Evolutionary conservation across 1,140 invertebrate genomes (phyloP), one percentile per base, ranked within the genome.

Genomic region (Lepidotrigona ventralis): DNA sequence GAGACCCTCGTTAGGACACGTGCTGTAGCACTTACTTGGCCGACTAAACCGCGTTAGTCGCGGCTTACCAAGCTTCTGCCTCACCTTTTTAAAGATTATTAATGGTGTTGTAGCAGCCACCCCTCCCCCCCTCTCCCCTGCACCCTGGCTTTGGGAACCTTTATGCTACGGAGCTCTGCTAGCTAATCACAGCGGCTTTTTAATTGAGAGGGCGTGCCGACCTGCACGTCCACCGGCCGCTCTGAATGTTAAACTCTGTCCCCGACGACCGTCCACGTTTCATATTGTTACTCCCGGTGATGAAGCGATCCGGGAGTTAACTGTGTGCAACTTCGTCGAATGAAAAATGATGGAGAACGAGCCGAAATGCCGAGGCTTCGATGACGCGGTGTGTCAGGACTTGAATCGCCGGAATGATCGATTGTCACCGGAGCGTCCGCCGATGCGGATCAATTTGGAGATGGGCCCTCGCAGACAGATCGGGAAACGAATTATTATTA

Each of bases 1-100:
- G 79, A 51, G 79, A 51, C 64, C 83, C 85, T 90, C 89, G 83
- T 90, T 90, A 90, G 88, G 81, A 77, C 88, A 89, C 88, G 84
- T 86, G 88, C 58, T 86, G 88, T 53, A 78, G 68, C 29, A 56
- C 76, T 79, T 64, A 72, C 81, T 83, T 79, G 70, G 70, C 83
- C 58, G 63, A 81, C 79, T 80, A 73, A 85, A 73, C 51, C 71
- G 63, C 74, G 81, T 83, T 85, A 83, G 74, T 74, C 70, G 84
- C 21, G 74, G 84, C 73, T 73, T 78, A 73, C 84, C 81, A 63
- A 19, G 17, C 77, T 56, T 78, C 69, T 79, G 0, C 63, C 63
- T 69, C 83, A 56, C 51, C 76, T 83, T 71, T 83, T 83, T 83
- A 72, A 83, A 83, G 66, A 79, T 83, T 83, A 79, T 79, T 83